Evolutionary conservation across 2,797 vertebrate genomes (phyloP), one percentile per base, ranked within the genome.

Genomic region (Chromobotia macracanthus): DNA sequence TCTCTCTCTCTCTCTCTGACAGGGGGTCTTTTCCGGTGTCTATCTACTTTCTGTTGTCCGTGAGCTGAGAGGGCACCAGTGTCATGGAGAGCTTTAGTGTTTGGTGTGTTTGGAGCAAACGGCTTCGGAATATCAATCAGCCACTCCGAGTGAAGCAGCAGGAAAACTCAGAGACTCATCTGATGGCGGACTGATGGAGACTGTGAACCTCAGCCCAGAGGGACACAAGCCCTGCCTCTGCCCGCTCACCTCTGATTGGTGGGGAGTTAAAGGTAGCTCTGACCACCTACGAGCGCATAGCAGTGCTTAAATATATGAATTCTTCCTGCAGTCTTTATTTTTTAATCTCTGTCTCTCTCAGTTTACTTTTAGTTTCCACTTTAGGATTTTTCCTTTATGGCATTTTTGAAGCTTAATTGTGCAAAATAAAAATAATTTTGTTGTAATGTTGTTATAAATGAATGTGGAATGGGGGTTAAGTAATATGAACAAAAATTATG

Each of bases 51-150:
- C 25, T 56, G 58, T 79, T 71, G 68, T 64, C 78, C 60, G 61
- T 79, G 79, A 76, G 55, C 58, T 77, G 81, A 64, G 75, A 79
- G 77, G 71, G 38, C 67, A 67, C 19, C 12, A 35, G 71, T 78
- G 80, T 82, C 76, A 46, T 64, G 58, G 58, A 64, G 70, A 82
- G 80, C 73, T 79, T 67, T 76, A 82, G 74, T 72, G 38, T 78
- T 70, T 51, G 18, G 78, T 51, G 72, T 69, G 55, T 63, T 77
- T 21, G 5, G 31, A 66, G 58, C 1, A 18, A 23, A 80, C 21
- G 15, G 61, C 53, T 68, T 48, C 21, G 25, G 71, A 77, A 84
- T 79, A 55, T 79, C 76, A 84, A 68, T 67, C 55, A 77, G 63
- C 38, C 21, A 35, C 61, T 71, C 58, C 4, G 7, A 64, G 16